Percentiles rank a stretch among this genome's conserved stretches.
phyloP scores from a whole-genome alignment of 2,888 invertebrate species.

The Cephus sareptanus region DNA sequence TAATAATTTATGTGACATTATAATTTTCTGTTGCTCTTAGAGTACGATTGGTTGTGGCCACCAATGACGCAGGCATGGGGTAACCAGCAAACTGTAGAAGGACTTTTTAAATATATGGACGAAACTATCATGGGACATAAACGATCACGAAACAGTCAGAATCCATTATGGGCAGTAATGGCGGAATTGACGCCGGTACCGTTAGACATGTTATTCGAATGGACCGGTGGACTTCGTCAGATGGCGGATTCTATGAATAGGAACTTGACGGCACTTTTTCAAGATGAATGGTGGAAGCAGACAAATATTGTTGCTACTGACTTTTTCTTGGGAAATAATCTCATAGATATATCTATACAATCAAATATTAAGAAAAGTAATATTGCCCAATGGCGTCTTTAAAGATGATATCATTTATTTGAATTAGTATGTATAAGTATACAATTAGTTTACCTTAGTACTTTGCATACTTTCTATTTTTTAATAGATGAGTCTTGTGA shows the following conservation, averaged over 20 bases:
- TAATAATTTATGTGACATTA: not conserved
- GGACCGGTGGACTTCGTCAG: conserved; percentile 63
- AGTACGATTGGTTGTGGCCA: conserved; percentile 74
- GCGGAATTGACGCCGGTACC: conserved; percentile 69
- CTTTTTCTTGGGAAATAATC: conserved; percentile 68
- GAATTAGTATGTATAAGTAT: too few species aligned
- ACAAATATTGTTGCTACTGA: conserved; percentile 68
- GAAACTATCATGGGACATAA: conserved; percentile 51
- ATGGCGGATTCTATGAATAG: conserved; percentile 66
- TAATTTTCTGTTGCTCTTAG: conserved; percentile 55
- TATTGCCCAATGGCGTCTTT: conserved; percentile 39
- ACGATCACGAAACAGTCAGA: conserved; percentile 54
- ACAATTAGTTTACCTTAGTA: too few species aligned
- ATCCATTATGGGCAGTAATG: conserved; percentile 63
- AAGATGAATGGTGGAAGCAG: conserved; percentile 62
- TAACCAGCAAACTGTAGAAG: conserved; percentile 63
- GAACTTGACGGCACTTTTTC: conserved; percentile 64
- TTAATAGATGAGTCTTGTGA: too few species aligned
- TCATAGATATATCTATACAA: conserved; percentile 66
- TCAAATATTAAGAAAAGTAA: conserved; percentile 62
- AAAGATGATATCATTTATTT: not conserved
- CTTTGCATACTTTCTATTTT: too few species aligned
- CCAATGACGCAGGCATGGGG: conserved; percentile 75
- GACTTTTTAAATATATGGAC: conserved; percentile 54
- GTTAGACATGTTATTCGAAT: conserved; percentile 63